These are phyloP conservation scores for Quadroppia sp. DNA, from an alignment of 2,888 invertebrate species.

Conservation along the genomic window DNA sequence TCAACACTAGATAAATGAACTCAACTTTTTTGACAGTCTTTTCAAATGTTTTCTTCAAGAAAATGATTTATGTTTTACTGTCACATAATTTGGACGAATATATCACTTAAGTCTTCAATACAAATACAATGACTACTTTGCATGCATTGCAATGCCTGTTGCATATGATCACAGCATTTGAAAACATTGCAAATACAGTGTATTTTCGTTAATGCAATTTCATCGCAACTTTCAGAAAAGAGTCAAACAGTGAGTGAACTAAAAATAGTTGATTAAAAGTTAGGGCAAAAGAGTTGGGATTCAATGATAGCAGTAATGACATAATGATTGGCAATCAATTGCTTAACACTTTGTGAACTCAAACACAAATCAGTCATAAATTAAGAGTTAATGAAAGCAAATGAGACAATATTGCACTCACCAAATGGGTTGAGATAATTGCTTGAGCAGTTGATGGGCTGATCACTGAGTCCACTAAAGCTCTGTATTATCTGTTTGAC, in stretches of 20 bases:
- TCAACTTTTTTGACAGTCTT: slow-evolving; percentile 9
- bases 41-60: not conserved
- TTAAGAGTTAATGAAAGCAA: not conserved
- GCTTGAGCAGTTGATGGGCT: not conserved
- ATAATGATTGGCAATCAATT: not conserved
- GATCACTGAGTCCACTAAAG: not conserved
- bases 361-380: not conserved
- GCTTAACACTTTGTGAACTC: not conserved
- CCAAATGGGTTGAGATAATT: not conserved
- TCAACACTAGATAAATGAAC: not conserved
- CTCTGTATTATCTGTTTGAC: not conserved
- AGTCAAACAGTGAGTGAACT: not conserved
- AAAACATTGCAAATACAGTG: not conserved
- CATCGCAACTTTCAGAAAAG: not conserved
- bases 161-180: not conserved
- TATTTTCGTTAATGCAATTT: not conserved
- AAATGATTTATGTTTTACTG: slow-evolving; percentile 24
- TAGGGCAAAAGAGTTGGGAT: not conserved
- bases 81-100: not conserved
- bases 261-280: not conserved
- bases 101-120: not conserved
- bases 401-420: not conserved
- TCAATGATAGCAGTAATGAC: not conserved
- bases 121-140: not conserved
- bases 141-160: not conserved